Percentiles rank a stretch among this genome's conserved stretches.
Conservation (phyloP, 2,797 vertebrate species). For the Pterois miles region DNA sequence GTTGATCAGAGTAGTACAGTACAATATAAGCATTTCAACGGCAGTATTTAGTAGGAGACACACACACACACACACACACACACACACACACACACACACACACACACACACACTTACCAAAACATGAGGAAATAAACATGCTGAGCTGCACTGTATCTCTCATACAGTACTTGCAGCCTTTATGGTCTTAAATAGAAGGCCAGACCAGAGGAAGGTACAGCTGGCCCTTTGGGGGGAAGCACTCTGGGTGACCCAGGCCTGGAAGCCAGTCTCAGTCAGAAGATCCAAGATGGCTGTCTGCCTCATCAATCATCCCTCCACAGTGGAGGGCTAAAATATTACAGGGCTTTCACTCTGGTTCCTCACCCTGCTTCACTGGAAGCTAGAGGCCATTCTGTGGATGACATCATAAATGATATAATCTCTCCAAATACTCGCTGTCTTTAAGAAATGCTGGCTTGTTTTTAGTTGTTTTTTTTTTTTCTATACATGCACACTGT, state of each 20-base stretch:
- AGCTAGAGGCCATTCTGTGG: constrained; percentile 12
- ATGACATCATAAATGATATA: constrained; percentile 38
- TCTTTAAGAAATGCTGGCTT: background rate
- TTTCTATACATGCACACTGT: background rate
- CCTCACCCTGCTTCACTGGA: constrained; percentile 35
- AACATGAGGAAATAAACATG: constrained; percentile 2
- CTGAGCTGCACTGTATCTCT: background rate
- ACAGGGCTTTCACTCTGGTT: constrained; percentile 29
- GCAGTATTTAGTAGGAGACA: background rate
- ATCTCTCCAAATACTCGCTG: background rate
- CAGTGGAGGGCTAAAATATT: constrained; percentile 36
- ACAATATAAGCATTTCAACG: background rate
- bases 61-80: background rate
- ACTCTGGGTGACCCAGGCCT: constrained; percentile 55
- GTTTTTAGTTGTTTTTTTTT: background rate
- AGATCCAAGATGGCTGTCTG: constrained; percentile 57
- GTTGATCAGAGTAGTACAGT: background rate
- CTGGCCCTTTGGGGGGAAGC: constrained; percentile 42
- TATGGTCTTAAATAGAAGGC: constrained; percentile 42
- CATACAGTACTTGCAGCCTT: background rate
- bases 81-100: background rate
- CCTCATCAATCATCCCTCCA: constrained; percentile 59
- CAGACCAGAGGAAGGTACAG: constrained; percentile 57
- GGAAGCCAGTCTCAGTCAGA: constrained; percentile 48
- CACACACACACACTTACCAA: background rate